Evolutionary conservation across 2,113 vertebrate genomes (phyloP).

Genomic region (Lamprologus ornatipinnis): DNA sequence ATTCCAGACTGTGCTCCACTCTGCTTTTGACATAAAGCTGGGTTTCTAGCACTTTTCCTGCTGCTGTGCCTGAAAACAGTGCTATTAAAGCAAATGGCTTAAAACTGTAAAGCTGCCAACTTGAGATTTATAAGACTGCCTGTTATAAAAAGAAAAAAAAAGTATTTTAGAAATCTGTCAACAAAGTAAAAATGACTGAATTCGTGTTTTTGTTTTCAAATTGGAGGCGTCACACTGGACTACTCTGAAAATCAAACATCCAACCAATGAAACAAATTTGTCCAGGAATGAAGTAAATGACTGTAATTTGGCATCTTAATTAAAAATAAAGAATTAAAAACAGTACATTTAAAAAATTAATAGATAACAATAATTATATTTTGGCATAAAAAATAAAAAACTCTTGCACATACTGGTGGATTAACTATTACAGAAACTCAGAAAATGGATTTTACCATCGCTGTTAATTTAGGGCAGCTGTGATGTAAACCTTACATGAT

Average conservation of each 20-base stretch:
- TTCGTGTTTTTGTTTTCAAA: not conserved
- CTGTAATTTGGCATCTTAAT: not conserved
- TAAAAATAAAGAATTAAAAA: not conserved
- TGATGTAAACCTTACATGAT: not conserved
- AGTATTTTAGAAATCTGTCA: not conserved
- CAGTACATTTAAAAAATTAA: fast-evolving
- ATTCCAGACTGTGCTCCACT: not conserved
- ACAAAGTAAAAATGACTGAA: not conserved
- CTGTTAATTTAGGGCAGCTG: not conserved
- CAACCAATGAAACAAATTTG: not conserved
- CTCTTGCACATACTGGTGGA: not conserved
- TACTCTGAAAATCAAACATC: not conserved
- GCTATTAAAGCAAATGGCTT: not conserved
- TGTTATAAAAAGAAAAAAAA: not conserved
- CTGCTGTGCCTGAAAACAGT: not conserved
- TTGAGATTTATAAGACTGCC: not conserved
- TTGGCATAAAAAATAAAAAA: not conserved
- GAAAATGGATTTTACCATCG: not conserved
- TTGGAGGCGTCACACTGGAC: not conserved
- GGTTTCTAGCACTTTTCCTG: not conserved
- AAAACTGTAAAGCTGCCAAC: not conserved
- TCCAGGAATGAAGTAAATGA: not conserved
- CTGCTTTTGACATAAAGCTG: not conserved
- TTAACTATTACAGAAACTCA: not conserved
- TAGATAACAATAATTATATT: not conserved